Evolutionary conservation across 2,888 invertebrate species (phyloP).

Genomic region (Liposcelis brunnea): DNA sequence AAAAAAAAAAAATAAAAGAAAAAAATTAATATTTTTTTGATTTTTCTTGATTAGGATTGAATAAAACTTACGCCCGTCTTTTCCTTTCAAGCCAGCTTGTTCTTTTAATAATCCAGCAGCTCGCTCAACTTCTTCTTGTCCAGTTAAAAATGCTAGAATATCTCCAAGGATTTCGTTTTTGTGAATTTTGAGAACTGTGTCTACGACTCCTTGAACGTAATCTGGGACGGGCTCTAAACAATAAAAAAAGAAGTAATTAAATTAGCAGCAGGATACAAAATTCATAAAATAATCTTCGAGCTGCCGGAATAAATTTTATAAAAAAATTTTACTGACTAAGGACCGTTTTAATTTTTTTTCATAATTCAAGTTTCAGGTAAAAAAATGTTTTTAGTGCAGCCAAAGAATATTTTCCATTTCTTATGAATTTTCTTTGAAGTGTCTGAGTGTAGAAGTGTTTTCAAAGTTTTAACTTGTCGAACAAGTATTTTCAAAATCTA

Average conservation of each 20-base stretch:
- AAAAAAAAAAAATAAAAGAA: slow-evolving; percentile 15
- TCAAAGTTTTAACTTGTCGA: too few species aligned
- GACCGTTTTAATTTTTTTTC: too few species aligned
- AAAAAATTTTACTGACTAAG: too few species aligned
- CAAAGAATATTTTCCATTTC: too few species aligned
- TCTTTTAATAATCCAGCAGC: slow-evolving; percentile 47
- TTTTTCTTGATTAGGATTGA: too few species aligned
- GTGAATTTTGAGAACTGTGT: slow-evolving; percentile 81
- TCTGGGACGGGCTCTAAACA: slow-evolving; percentile 66
- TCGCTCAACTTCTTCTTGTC: slow-evolving; percentile 81
- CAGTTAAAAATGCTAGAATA: slow-evolving; percentile 80
- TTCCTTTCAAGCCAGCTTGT: slow-evolving; percentile 28
- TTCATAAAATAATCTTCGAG: too few species aligned
- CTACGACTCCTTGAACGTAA: slow-evolving; percentile 72
- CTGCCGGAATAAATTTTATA: too few species aligned
- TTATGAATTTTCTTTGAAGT: not conserved
- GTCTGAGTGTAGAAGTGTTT: too few species aligned
- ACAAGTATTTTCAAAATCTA: too few species aligned
- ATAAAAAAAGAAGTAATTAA: slow-evolving; percentile 12
- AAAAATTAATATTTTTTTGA: slow-evolving; percentile 7
- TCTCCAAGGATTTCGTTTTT: slow-evolving; percentile 68
- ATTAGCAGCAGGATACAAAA: not conserved
- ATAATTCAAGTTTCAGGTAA: not conserved
- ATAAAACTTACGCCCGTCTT: slow-evolving; percentile 11
- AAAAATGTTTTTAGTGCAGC: too few species aligned